Evolutionary conservation across 2,113 vertebrate genomes (phyloP).

Genomic region (Caranx ignobilis): DNA sequence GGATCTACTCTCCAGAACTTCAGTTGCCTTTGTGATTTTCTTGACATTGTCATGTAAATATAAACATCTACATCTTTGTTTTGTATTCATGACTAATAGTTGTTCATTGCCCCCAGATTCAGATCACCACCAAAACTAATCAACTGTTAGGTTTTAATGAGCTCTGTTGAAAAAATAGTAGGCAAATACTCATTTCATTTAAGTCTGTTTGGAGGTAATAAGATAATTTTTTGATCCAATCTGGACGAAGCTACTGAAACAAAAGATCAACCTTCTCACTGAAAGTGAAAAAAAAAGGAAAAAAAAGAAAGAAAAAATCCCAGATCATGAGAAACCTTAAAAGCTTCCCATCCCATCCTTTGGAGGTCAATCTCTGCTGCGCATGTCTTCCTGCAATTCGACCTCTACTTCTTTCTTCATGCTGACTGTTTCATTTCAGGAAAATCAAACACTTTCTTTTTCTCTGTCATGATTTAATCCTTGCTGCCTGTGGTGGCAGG

Average conservation of each 20-base stretch:
- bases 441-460: constrained; percentile 26
- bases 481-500: constrained; percentile 27
- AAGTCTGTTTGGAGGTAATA: background rate
- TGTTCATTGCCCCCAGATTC: background rate
- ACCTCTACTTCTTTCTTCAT: background rate
- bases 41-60: background rate
- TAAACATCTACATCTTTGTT: background rate
- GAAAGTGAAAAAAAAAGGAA: background rate
- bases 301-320: background rate
- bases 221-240: constrained; percentile 18
- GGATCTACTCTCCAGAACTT: too few species aligned
- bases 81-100: background rate
- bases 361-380: constrained; percentile 27
- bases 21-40: background rate
- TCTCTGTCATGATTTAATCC: background rate
- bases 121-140: background rate
- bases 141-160: background rate
- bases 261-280: constrained; percentile 27
- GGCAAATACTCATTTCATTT: background rate
- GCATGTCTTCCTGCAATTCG: constrained; percentile 18
- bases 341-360: constrained; percentile 24
- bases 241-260: background rate
- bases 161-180: constrained; percentile 15
- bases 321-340: constrained; percentile 44
- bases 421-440: constrained; percentile 1